phyloP scores from a whole-genome alignment of 1,140 invertebrate species.

The Tetragnatha versicolor region DNA sequence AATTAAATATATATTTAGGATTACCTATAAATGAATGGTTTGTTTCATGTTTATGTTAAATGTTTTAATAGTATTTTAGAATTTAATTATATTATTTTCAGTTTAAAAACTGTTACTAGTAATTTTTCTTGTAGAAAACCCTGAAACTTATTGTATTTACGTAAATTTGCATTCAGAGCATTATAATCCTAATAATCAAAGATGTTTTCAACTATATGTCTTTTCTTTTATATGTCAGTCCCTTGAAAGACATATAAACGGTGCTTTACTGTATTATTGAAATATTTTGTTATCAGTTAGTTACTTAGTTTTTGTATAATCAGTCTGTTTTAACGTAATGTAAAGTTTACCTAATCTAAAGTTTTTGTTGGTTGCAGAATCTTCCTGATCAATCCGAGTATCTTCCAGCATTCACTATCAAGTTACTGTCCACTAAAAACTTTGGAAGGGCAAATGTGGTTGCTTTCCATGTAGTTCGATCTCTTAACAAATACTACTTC shows the following conservation, averaged over 20 bases:
- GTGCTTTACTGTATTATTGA: background rate
- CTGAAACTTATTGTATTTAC: too few relatives aligned
- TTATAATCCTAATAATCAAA: background rate
- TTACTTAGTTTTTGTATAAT: too few relatives aligned
- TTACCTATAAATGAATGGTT: too few relatives aligned
- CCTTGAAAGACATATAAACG: background rate
- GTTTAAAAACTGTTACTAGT: too few relatives aligned
- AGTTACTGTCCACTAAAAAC: constrained; percentile 85
- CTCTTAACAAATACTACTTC: constrained; percentile 80
- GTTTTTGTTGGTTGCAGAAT: constrained; percentile 63
- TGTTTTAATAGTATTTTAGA: too few relatives aligned
- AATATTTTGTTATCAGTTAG: background rate
- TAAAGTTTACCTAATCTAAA: background rate
- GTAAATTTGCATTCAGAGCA: too few relatives aligned
- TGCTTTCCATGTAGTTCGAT: constrained; percentile 85
- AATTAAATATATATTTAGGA: too few relatives aligned
- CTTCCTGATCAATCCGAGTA: constrained; percentile 85
- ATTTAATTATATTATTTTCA: too few relatives aligned
- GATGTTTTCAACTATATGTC: background rate
- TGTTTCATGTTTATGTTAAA: too few relatives aligned
- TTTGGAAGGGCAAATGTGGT: constrained; percentile 87
- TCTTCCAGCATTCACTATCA: constrained; percentile 84
- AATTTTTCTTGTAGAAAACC: too few relatives aligned
- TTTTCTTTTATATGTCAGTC: background rate
- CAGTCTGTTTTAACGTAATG: too few relatives aligned